Percentiles rank a stretch among this genome's conserved stretches.
phyloP scores from a whole-genome alignment of 2,797 vertebrate species.

The Diglossa cyanea region DNA sequence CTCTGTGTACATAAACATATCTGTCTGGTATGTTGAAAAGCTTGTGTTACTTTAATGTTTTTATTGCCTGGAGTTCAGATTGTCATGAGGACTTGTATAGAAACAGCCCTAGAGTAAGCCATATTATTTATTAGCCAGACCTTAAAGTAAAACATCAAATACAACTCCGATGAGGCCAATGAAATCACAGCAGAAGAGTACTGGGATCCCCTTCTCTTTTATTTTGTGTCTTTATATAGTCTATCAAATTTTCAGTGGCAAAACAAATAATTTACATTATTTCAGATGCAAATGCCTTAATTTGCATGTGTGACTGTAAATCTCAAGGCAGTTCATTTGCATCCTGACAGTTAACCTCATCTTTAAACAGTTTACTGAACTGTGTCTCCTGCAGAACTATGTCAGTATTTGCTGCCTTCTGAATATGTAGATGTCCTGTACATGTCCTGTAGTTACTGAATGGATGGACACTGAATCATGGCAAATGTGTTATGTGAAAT shows the following conservation, averaged over 20 bases:
- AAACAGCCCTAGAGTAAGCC: neutral
- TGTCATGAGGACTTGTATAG: neutral
- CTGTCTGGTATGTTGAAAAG: neutral
- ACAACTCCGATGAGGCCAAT: neutral
- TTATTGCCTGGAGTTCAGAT: neutral
- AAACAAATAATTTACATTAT: conserved; percentile 17
- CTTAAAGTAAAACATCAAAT: neutral
- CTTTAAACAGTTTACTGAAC: neutral
- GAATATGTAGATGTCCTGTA: neutral
- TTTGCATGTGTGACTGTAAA: neutral
- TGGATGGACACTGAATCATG: neutral
- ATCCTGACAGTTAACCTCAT: neutral
- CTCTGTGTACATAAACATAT: neutral
- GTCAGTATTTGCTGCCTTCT: neutral
- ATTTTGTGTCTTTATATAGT: neutral
- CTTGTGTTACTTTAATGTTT: neutral
- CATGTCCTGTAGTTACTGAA: neutral
- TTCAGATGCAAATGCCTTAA: conserved; percentile 22
- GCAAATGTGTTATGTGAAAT: neutral
- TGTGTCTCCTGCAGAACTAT: neutral
- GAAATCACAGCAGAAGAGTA: neutral
- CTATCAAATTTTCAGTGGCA: neutral
- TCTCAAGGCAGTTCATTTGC: neutral
- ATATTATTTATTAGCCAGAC: neutral
- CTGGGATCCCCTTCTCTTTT: neutral